Evolutionary conservation across 2,113 vertebrate genomes (phyloP).

Genomic region (Aegithalos caudatus): DNA sequence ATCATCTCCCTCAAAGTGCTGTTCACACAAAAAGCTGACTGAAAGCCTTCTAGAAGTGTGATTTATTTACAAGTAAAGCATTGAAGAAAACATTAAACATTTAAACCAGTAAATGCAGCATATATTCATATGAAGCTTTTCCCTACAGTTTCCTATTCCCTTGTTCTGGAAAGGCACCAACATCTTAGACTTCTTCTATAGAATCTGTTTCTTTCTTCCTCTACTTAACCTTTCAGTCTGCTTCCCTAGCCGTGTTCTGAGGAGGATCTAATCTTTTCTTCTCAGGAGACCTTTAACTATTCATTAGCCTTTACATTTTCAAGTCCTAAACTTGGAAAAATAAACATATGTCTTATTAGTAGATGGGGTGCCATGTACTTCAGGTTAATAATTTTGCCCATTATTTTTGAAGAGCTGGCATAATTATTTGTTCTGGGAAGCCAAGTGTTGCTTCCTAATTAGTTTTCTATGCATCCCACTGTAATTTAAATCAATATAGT

Average conservation of each 20-base stretch:
- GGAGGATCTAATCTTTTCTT: background rate
- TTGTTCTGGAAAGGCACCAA: background rate
- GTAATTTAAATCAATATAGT: constrained; percentile 14
- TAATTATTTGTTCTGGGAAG: constrained; percentile 25
- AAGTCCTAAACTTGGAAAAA: background rate
- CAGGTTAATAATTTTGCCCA: constrained; percentile 35
- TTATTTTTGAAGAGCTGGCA: background rate
- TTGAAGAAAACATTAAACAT: background rate
- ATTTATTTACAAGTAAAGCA: background rate
- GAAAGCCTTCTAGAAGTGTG: background rate
- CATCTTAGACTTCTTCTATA: background rate
- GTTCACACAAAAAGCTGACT: background rate
- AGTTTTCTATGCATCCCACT: background rate
- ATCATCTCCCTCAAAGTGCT: background rate
- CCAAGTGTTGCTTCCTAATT: constrained; percentile 5
- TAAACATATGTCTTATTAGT: background rate
- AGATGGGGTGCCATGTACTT: background rate
- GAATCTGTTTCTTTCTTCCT: background rate
- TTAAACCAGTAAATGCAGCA: background rate
- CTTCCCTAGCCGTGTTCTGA: background rate
- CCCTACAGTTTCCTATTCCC: background rate
- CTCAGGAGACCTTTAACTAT: background rate
- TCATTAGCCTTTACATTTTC: background rate
- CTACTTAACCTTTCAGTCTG: background rate
- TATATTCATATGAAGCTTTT: background rate